Conservation (phyloP, 2,113 vertebrate species). For the Scatophagus argus region DNA sequence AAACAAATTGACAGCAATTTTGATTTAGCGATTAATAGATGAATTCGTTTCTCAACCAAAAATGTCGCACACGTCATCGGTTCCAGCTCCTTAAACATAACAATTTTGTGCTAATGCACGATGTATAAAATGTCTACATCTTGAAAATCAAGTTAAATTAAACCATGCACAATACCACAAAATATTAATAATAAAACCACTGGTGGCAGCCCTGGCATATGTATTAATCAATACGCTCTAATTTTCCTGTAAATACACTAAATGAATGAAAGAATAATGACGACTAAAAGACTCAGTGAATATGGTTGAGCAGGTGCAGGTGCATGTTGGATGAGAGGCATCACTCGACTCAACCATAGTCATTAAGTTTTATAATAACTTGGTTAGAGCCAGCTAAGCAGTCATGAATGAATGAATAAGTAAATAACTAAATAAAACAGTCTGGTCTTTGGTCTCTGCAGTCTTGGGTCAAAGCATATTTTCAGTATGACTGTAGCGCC, state of each 20-base stretch:
- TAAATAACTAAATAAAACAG: too few species aligned
- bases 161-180: too few species aligned
- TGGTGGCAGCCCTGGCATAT: neutral
- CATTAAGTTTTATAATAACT: neutral
- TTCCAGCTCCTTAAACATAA: neutral
- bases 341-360: neutral
- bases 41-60: neutral
- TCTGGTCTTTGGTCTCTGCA: neutral
- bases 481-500: constrained; percentile 14
- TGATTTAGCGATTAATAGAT: neutral
- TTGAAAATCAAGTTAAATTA: neutral
- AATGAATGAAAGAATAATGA: neutral
- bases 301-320: neutral
- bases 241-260: neutral
- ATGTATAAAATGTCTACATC: neutral
- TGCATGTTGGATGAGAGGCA: constrained; percentile 12
- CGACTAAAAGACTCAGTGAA: constrained; percentile 17
- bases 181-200: neutral
- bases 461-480: constrained; percentile 8
- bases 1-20: neutral
- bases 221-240: neutral
- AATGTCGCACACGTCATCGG: neutral
- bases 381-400: neutral
- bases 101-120: neutral
- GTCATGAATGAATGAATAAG: too few species aligned